Evolutionary conservation across 2,797 vertebrate species (phyloP), one percentile per base, ranked within the genome.

Genomic region (Acridotheres tristis): DNA sequence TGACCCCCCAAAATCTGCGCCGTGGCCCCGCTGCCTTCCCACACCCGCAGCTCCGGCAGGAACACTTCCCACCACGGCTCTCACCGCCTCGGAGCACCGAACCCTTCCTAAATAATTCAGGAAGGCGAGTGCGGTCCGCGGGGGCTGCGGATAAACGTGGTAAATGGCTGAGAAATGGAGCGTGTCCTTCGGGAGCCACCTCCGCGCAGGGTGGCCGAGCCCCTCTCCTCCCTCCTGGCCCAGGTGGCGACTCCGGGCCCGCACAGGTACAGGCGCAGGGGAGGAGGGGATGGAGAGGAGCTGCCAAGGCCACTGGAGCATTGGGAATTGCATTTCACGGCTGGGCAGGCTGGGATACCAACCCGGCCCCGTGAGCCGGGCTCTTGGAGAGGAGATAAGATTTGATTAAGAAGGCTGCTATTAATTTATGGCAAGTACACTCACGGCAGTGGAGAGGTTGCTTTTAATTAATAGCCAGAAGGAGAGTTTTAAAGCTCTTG

Each of bases 401-500:
- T 98, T 98, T 98, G 98, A 98, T 98, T 98, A 98, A 98, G 98
- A 95, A 97, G 97, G 94, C 97, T 25, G 92, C 98, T 98, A 98
- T 98, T 98, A 98, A 98, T 98, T 98, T 98, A 97, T 97, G 96
- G 97, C 97, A 93, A 98, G 98, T 97, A 97, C 90, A 93, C 97
- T 94, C 94, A 77, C 32, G 96, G 97, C 97, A 97, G 98, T 96
- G 95, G 97, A 98, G 98, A 98, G 98, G 96, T 97, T 96, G 97
- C 97, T 98, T 98, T 98, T 99, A 99, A 99, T 99, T 98, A 98
- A 98, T 98, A 98, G 98, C 97, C 97, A 97, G 97, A 90, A 98
- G 97, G 97, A 98, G 97, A 91, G 85, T 94, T 96, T 91, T 86
- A 87, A 94, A 88, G 94, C 96, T 91, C 92, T 53, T n/a, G 91